A percentile compares a stretch with the other conserved stretches of the same genome.
Conservation (phyloP, 2,888 invertebrate species). For the Tolmerus cingulatus region DNA sequence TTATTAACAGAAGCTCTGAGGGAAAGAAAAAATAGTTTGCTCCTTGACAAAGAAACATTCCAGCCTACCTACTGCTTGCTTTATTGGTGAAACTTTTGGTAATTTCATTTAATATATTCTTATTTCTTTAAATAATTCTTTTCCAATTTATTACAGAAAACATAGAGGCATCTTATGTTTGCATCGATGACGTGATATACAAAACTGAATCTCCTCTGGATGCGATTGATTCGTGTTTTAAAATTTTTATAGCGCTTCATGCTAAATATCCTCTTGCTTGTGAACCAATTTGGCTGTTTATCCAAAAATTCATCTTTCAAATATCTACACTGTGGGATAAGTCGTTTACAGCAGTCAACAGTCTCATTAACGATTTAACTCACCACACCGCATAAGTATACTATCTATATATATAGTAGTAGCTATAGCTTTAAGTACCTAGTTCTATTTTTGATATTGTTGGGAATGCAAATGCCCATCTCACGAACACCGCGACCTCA, state of each 20-base stretch:
- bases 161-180: not conserved
- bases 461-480: too few relatives aligned
- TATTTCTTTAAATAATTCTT: not conserved
- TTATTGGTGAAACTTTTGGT: not conserved
- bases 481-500: too few relatives aligned
- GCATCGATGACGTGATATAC: not conserved
- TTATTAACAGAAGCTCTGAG: not conserved
- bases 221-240: not conserved
- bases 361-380: not conserved
- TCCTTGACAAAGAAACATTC: not conserved
- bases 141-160: not conserved
- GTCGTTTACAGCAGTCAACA: not conserved
- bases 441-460: too few relatives aligned
- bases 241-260: not conserved
- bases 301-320: not conserved
- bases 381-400: not conserved
- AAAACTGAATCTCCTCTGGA: not conserved
- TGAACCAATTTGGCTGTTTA: conserved; percentile 13
- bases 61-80: not conserved
- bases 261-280: not conserved
- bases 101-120: not conserved
- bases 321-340: not conserved
- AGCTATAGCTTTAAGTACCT: not conserved
- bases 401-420: not conserved
- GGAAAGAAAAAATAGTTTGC: not conserved